Evolutionary conservation across 2,797 vertebrate species (phyloP), one percentile per base, ranked within the genome.

Genomic region (Amniataba percoides): DNA sequence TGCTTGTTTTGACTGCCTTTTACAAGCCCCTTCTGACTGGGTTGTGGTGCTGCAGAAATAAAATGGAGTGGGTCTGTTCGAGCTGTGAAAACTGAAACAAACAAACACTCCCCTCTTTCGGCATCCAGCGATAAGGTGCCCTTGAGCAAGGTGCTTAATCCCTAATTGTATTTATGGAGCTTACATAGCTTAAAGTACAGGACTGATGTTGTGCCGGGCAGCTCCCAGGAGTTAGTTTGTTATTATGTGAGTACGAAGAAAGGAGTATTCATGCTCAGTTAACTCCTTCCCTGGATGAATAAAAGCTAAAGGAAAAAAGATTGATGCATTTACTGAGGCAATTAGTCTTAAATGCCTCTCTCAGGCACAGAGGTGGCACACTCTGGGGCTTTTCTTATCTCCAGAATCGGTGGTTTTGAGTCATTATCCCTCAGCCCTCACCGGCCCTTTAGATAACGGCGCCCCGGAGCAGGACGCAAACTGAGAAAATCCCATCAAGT

Each of bases 401-500:
- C 52, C 77, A 73, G n/a, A 78, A 89, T 90, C 87, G 82, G 87
- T 42, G 78, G 84, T 81, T 89, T 81, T 48, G 71, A 77, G 74
- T 89, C 90, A 89, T 92, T 92, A 92, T 81, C 82, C 78, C 75
- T 25, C 78, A 60, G 63, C 74, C 83, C 42, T 79, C 56, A 0
- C 71, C 31, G 71, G 80, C 76, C 83, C 72, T 77, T 82, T 62
- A 70, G 76, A 78, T 55, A 78, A 60, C 77, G 31, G 61, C 78
- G 80, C 86, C 87, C 89, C 10, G 66, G n/a, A 84, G 90, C 77
- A 8, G 5, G 3, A 43, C 12, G 18, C 69, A 34, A 80, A 70
- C 87, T 81, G 82, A 87, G 91, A 88, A 88, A 92, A 90, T 90
- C 87, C 89, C 83, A 86, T 87, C 84, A 77, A 83, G 83, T 89